Conservation (phyloP, 2,113 vertebrate species). For the Suncus etruscus region DNA sequence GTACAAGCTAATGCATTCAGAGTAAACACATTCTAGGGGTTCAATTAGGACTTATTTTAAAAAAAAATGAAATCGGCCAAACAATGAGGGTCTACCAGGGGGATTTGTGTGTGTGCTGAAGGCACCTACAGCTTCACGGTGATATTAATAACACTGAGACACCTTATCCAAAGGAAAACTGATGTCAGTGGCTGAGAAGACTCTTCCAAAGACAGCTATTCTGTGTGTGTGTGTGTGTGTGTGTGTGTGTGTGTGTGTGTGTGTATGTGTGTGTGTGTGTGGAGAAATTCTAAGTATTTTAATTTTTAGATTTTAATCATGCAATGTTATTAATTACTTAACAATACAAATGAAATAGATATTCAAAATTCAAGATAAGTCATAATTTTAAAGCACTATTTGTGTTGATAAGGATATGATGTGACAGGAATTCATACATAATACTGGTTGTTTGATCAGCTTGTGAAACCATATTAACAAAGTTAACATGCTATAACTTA, state of each 20-base stretch:
- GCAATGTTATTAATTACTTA: too few species aligned
- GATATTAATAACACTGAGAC: conserved; percentile 72
- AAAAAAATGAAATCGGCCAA: conserved; percentile 73
- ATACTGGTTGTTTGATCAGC: too few species aligned
- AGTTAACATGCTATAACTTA: too few species aligned
- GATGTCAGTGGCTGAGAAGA: conserved; percentile 26
- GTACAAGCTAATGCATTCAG: conserved; percentile 70
- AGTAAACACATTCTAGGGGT: conserved; percentile 80
- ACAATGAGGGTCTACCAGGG: conserved; percentile 8
- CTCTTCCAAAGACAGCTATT: not conserved
- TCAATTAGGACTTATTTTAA: conserved; percentile 73
- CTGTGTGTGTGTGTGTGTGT: not conserved
- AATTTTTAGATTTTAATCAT: too few species aligned
- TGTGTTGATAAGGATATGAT: too few species aligned
- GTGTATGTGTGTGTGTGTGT: too few species aligned
- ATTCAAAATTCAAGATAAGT: too few species aligned
- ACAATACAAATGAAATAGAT: too few species aligned
- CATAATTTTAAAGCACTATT: too few species aligned
- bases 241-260: not conserved
- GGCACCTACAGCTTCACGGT: conserved; percentile 6
- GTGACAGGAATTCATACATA: too few species aligned
- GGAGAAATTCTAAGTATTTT: too few species aligned
- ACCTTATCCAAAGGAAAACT: conserved; percentile 56
- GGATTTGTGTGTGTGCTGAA: conserved; percentile 42
- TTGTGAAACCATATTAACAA: too few species aligned